Evolutionary conservation across 1,140 invertebrate genomes (phyloP), one percentile per base, ranked within the genome.

Genomic region (Drosophila equinoxialis): DNA sequence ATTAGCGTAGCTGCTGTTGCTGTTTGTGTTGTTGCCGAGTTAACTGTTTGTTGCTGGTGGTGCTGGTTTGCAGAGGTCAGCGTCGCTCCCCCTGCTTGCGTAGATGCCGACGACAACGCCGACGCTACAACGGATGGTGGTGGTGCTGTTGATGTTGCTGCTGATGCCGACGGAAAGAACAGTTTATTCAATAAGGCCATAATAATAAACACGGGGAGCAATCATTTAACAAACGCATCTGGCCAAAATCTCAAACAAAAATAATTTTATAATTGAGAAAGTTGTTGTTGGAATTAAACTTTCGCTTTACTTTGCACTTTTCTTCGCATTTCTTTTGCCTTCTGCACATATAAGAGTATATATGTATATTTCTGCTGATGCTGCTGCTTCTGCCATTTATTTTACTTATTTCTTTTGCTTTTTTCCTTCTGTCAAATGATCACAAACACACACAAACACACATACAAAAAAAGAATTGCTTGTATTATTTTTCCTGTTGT

Each of bases 181-280:
- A 91, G 90, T 90, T 91, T 91, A 76, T 91, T 91, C 84, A 91
- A 84, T 77, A 91, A 75, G 79, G 90, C 90, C 90, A 91, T 91
- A 91, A 89, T 89, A 51, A 23, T 51, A 51, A 51, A 84, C 73
- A 90, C 77, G 81, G 65, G 68, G 75, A 69, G 84, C 74, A 84
- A 90, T 80, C 85, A 90, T 89, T 89, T 84, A 89, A 81, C 74
- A 89, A 90, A 85, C 84, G 84, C 84, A 89, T 89, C 85, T 90
- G 84, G 84, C 69, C 74, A 85, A 54, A 66, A 65, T 73, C 58
- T 68, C 57, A 66, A 67, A 30, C 30, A 30, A 30, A 30, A 30
- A 6, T 51, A 65, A 51, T 62, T 74, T 69, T 69, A 72, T 71
- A 72, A 77, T 77, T 68, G 69, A 61, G 55, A 33, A 33, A 75